Evolutionary conservation across 2,888 invertebrate genomes (phyloP), one percentile per base, ranked within the genome.

Genomic region (Doris montereyensis): DNA sequence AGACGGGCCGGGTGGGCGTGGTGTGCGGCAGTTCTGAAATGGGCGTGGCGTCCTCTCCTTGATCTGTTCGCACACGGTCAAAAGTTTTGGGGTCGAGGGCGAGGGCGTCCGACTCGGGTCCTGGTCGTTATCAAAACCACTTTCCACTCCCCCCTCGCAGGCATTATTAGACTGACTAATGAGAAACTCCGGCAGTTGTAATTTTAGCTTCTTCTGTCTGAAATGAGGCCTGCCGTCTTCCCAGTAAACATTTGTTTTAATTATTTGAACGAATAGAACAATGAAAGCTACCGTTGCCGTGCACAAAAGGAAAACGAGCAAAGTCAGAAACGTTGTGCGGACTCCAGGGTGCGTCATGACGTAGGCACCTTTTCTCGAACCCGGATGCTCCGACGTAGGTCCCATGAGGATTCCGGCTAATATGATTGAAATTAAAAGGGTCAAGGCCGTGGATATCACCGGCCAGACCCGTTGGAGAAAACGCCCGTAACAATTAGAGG

Each of bases 131-230:
- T 41, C 52, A 41, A 10, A 41, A 52, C 77, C 58, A 3, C 73
- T 73, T 17, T 76, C 32, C 35, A 65, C 26, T 73, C 77, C 65
- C 30, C 74, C 80, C 0, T 75, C 71, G 32, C 76, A 62, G 30
- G 28, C 74, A 17, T 21, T 35, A 3, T 41, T 52, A 26, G 71
- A 65, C 68, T 81, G 82, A 72, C 81, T 82, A 75, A 82, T 71
- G n/a, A 82, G 77, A 76, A 82, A 82, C 35, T 79, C 81, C 10
- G 82, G 82, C 30, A 82, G 68, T n/a, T 41, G 28, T 2, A 79
- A 65, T 52, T 76, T 79, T 30, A 76, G 2, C 24, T 76, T 76
- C 71, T 76, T 76, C 71, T 71, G 67, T n/a, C 57, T 5, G 62
- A 79, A 41, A 28, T 79, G 76, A n/a, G 62, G 72, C n/a, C 71